phyloP scores from a whole-genome alignment of 2,113 vertebrate genomes.

The Anthoscopus minutus region DNA sequence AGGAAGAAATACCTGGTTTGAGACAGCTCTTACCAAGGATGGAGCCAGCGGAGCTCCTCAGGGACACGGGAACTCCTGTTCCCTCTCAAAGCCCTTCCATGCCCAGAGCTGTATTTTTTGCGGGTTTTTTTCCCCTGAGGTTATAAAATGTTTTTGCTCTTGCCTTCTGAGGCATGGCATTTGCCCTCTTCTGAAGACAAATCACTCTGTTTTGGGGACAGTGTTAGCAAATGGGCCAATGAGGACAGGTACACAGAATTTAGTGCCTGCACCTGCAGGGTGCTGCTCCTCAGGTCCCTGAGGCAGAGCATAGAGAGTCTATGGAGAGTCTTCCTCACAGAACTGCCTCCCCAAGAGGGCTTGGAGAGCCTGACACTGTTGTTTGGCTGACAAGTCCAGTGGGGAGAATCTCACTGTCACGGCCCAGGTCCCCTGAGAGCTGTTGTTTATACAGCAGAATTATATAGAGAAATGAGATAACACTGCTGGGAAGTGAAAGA shows the following conservation, averaged over 20 bases:
- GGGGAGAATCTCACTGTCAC: not conserved
- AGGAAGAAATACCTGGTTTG: not conserved
- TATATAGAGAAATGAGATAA: not conserved
- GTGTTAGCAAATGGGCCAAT: fast-evolving
- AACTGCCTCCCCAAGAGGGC: too few species aligned
- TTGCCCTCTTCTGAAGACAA: not conserved
- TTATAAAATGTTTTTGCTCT: not conserved
- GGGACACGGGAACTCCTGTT: not conserved
- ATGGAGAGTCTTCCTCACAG: not conserved
- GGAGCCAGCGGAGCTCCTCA: not conserved
- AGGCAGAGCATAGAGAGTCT: not conserved
- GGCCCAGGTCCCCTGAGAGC: not conserved
- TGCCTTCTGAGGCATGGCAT: not conserved
- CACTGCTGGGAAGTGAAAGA: not conserved
- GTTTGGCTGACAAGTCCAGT: not conserved
- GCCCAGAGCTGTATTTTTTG: not conserved
- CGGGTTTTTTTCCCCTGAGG: not conserved
- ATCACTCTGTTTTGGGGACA: not conserved
- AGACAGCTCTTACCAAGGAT: not conserved
- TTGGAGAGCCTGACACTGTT: not conserved
- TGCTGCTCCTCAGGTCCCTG: not conserved
- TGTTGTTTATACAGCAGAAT: not conserved
- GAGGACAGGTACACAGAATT: not conserved
- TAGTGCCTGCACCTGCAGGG: not conserved
- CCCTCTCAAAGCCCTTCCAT: not conserved